Evolutionary conservation across 2,888 invertebrate species (phyloP).

Genomic region (Sphinx pinastri): DNA sequence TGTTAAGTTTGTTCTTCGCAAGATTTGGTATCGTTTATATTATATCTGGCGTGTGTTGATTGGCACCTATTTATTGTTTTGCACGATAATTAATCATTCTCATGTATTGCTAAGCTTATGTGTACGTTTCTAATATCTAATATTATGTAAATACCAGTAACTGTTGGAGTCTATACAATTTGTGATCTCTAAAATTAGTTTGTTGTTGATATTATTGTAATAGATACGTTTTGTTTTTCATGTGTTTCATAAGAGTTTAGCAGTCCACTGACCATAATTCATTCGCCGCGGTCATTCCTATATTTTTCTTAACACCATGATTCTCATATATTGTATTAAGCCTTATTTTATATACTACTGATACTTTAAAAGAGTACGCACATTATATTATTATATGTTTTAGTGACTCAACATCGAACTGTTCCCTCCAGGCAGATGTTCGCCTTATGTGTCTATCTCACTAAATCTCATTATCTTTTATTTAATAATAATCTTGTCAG

Average conservation of each 20-base stretch:
- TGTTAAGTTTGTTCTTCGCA: not conserved
- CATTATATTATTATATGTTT: not conserved
- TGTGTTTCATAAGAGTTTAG: slow-evolving; percentile 3
- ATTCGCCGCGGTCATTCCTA: not conserved
- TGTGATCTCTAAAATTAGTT: slow-evolving; percentile 25
- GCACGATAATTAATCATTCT: slow-evolving; percentile 8
- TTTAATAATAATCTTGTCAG: not conserved
- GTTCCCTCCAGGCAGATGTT: slow-evolving; percentile 10
- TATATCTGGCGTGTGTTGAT: slow-evolving; percentile 5
- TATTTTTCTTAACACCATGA: not conserved
- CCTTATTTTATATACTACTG: not conserved
- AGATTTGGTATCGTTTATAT: not conserved
- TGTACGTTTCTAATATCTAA: not conserved
- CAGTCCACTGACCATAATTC: not conserved
- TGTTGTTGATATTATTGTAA: slow-evolving; percentile 23
- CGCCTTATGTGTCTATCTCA: too few species aligned
- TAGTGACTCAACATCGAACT: slow-evolving; percentile 3
- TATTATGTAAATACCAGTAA: slow-evolving; percentile 20
- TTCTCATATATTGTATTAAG: not conserved
- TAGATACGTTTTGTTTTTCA: not conserved
- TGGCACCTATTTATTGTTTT: slow-evolving; percentile 18
- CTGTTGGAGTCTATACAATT: slow-evolving; percentile 23
- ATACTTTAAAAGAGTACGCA: slow-evolving; percentile 1
- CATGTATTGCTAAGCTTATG: slow-evolving; percentile 9
- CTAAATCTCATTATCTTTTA: not conserved